These are phyloP conservation scores for Carollia perspicillata DNA, from an alignment of 2,113 vertebrate genomes.

Conservation along the genomic window DNA sequence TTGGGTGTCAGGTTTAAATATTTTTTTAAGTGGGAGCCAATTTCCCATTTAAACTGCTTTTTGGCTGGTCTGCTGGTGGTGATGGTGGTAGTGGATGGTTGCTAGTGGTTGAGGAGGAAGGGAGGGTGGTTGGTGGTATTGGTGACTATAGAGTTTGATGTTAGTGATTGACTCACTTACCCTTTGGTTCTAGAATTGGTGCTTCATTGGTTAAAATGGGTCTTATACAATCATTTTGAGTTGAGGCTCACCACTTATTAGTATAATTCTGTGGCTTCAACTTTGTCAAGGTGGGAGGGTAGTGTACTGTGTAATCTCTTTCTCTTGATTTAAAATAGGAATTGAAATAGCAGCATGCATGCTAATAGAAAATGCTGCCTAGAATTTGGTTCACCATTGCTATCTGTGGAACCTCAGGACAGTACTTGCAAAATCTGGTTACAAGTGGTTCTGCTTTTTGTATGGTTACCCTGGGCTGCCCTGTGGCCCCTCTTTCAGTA, in stretches of 20 bases:
- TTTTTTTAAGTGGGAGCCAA: neutral
- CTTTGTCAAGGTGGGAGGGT: slow-evolving; percentile 42
- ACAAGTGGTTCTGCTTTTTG: slow-evolving; percentile 51
- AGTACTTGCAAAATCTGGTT: slow-evolving; percentile 40
- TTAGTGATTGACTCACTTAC: neutral
- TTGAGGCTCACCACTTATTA: slow-evolving; percentile 23
- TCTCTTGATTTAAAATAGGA: slow-evolving; percentile 32
- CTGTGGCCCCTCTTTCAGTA: neutral
- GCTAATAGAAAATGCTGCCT: slow-evolving; percentile 39
- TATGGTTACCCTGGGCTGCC: neutral
- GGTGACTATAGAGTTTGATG: neutral
- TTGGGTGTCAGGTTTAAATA: slow-evolving; percentile 20
- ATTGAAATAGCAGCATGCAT: neutral
- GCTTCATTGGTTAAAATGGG: slow-evolving; percentile 10
- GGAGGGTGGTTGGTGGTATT: neutral
- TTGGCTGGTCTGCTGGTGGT: neutral
- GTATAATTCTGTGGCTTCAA: slow-evolving; percentile 35
- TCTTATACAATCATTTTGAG: neutral
- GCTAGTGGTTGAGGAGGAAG: neutral
- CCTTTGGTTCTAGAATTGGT: neutral
- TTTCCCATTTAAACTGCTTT: neutral
- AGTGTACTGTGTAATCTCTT: neutral
- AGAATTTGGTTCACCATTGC: neutral
- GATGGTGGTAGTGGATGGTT: neutral
- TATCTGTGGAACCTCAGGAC: slow-evolving; percentile 5